These are phyloP conservation scores for Teleogryllus oceanicus DNA, from an alignment of 2,888 invertebrate genomes.

Conservation along the genomic window DNA sequence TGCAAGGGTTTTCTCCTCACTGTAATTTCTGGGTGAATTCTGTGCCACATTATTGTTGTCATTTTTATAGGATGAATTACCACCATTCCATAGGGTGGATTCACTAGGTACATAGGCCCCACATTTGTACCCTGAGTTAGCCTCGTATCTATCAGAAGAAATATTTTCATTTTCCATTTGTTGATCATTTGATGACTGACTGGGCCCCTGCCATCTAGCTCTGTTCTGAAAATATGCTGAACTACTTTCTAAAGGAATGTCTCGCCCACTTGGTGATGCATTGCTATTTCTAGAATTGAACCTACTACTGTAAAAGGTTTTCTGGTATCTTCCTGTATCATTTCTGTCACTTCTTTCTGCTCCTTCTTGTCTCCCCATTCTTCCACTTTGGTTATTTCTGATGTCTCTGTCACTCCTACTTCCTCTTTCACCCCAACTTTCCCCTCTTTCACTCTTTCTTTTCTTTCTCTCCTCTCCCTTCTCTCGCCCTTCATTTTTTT, in stretches of 20 bases:
- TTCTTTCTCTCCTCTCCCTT: background rate
- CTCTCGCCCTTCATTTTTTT: background rate
- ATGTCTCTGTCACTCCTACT: background rate
- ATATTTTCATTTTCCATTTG: too few species aligned
- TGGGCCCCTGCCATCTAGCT: too few species aligned
- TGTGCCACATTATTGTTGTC: too few species aligned
- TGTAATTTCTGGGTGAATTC: too few species aligned
- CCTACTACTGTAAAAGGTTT: background rate
- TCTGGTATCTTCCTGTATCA: background rate
- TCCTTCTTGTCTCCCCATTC: background rate
- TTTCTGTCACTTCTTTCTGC: background rate
- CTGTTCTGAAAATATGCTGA: background rate
- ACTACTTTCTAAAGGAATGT: background rate
- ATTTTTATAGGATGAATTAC: too few species aligned
- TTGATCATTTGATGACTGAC: too few species aligned
- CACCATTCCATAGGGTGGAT: too few species aligned
- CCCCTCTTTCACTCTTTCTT: background rate
- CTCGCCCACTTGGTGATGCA: background rate
- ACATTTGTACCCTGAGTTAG: too few species aligned
- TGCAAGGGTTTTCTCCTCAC: too few species aligned
- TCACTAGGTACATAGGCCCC: too few species aligned
- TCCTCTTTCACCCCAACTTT: background rate
- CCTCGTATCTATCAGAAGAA: too few species aligned
- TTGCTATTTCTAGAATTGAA: background rate
- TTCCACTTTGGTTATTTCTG: background rate